Evolutionary conservation across 1,140 invertebrate species (phyloP), one percentile per base, ranked within the genome.

Genomic region (Cyphomyrmex costatus): DNA sequence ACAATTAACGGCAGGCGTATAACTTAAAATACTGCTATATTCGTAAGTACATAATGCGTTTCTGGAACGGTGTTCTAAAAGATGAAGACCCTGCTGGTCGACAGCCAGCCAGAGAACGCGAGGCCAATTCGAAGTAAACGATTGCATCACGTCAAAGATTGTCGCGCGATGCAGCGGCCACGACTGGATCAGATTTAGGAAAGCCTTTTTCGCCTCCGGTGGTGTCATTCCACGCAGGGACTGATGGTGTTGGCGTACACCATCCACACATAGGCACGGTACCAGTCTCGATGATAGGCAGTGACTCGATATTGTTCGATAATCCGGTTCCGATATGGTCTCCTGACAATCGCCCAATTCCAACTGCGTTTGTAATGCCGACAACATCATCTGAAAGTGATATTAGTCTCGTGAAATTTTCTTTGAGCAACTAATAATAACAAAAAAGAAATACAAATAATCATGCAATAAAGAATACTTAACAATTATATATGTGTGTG

Each of bases 91-190:
- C 90, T 96, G 96, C 94, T 99, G 98, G 95, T 99, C 98, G 5
- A 99, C 97, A 14, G 98, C 98, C 65, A 99, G 94, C 98, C 98
- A 99, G 6, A 99, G 94, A 27, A 97, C 96, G 85, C 97, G 95
- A 82, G 98, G 98, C 98, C 99, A 99, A 93, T 98, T 98, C 14
- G 98, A 98, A 2, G 98, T 99, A 93, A 99, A 99, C 21, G 98
- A 98, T 97, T 99, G 98, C 96, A 98, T 98, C 33, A 99, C 98
- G 94, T 99, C 98, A 94, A 99, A 99, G 89, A 99, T 98, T 7
- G 98, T 99, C 4, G 98, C 98, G 88, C 98, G 97, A 89, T 99
- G 98, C 60, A 99, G 95, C 10, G 98, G 98, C 98, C 98, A 99
- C 68, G 97, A 98, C 93, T 98, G 97, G 76, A 99, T 98, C 6